A percentile compares a stretch with the other conserved stretches of the same genome.
phyloP scores from a whole-genome alignment of 2,888 invertebrate genomes.

The Sericinus montela region DNA sequence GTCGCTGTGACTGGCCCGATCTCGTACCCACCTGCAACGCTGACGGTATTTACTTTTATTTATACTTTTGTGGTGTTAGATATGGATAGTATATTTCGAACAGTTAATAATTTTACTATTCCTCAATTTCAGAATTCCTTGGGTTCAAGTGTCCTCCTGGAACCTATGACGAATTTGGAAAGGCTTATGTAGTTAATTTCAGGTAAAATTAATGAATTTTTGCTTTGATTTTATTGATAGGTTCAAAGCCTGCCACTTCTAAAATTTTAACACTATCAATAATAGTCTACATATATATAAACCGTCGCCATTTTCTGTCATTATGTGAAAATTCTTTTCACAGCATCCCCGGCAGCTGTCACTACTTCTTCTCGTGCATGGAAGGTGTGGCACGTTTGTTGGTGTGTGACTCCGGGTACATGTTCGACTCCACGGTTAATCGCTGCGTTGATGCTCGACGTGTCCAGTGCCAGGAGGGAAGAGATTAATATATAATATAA shows the following conservation, averaged over 20 bases:
- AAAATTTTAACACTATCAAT: too few species aligned
- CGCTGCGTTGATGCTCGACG: slow-evolving; percentile 20
- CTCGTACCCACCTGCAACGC: slow-evolving; percentile 84
- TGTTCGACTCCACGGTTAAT: slow-evolving; percentile 40
- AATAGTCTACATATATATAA: too few species aligned
- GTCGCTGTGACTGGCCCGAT: slow-evolving; percentile 91
- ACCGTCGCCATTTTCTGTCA: too few species aligned
- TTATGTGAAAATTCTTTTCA: not conserved
- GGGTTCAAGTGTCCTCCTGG: slow-evolving; percentile 48
- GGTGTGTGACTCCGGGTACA: slow-evolving; percentile 48
- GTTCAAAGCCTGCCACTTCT: too few species aligned
- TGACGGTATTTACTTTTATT: slow-evolving; percentile 50
- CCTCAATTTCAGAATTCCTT: slow-evolving; percentile 41
- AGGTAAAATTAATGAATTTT: slow-evolving; percentile 33
- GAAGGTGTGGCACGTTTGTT: slow-evolving; percentile 42
- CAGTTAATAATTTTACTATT: too few species aligned
- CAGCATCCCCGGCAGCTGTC: slow-evolving; percentile 50
- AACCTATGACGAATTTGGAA: slow-evolving; percentile 34
- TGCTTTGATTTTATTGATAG: too few species aligned
- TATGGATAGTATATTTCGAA: too few species aligned
- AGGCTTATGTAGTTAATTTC: slow-evolving; percentile 38
- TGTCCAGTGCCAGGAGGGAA: slow-evolving; percentile 7
- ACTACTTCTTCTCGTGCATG: slow-evolving; percentile 52
- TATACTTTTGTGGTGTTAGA: too few species aligned
- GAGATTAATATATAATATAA: too few species aligned